Evolutionary conservation across 2,113 vertebrate genomes (phyloP).

Genomic region (Daphoenositta chrysoptera): DNA sequence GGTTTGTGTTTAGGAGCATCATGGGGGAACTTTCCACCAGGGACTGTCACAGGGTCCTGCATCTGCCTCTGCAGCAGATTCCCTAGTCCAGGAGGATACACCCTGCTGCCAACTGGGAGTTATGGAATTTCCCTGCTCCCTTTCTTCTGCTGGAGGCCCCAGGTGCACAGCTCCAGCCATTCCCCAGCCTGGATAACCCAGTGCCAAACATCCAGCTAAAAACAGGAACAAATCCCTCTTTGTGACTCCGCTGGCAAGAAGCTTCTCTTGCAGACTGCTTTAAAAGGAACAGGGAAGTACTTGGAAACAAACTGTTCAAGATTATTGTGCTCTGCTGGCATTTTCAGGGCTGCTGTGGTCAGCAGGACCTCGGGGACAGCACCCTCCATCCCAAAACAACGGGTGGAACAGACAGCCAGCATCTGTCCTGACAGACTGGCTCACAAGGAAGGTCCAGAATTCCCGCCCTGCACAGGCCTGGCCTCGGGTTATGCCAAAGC

Average conservation of each 20-base stretch:
- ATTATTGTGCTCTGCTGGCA: background rate
- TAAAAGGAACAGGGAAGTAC: background rate
- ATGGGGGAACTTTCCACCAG: background rate
- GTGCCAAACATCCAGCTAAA: background rate
- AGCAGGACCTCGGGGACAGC: background rate
- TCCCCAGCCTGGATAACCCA: background rate
- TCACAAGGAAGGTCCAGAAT: background rate
- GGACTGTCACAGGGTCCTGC: background rate
- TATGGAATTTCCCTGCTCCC: background rate
- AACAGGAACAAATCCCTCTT: conserved; percentile 26
- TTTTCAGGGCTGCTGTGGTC: background rate
- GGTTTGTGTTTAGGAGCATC: background rate
- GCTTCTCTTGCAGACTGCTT: background rate
- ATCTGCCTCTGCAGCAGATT: background rate
- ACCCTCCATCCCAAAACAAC: conserved; percentile 3
- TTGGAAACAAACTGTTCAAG: background rate
- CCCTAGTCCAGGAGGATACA: background rate
- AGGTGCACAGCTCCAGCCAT: background rate
- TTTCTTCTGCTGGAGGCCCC: background rate
- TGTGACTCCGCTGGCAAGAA: background rate
- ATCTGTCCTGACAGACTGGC: background rate
- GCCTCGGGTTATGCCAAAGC: background rate
- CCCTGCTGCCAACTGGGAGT: background rate
- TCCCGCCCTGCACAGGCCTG: background rate
- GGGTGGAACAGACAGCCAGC: conserved; percentile 6